Evolutionary conservation across 2,113 vertebrate species (phyloP).

Genomic region (Hucho hucho): DNA sequence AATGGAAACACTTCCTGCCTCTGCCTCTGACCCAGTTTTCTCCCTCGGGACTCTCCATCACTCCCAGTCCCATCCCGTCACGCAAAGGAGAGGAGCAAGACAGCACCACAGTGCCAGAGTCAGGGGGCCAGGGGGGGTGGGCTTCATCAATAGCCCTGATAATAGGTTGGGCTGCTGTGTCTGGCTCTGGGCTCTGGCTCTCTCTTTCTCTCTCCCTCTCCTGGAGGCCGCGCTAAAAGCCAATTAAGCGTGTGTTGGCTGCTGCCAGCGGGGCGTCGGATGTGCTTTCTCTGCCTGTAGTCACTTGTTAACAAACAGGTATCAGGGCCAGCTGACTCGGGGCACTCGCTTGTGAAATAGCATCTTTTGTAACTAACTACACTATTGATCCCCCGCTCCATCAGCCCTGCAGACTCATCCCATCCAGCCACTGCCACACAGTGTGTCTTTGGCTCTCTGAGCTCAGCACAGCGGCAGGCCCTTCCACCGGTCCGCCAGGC

Average conservation of each 20-base stretch:
- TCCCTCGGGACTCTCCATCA: neutral
- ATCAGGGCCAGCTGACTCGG: slow-evolving; percentile 68
- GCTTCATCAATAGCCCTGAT: slow-evolving; percentile 58
- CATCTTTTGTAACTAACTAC: slow-evolving; percentile 92
- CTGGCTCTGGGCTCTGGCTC: slow-evolving; percentile 54
- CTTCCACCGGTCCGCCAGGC: no score
- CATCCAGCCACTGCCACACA: slow-evolving; percentile 52
- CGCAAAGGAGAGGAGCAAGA: no score
- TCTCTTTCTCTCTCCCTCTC: slow-evolving; percentile 63
- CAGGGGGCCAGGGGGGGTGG: no score
- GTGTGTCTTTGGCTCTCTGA: slow-evolving; percentile 34
- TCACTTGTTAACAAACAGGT: slow-evolving; percentile 90
- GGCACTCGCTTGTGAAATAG: slow-evolving; percentile 96
- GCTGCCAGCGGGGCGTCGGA: slow-evolving; percentile 77
- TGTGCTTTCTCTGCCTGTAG: slow-evolving; percentile 80
- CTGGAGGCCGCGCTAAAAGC: slow-evolving; percentile 73
- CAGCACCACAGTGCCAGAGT: no score
- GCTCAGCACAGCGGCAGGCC: neutral
- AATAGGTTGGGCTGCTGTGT: slow-evolving; percentile 58
- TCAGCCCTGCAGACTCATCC: slow-evolving; percentile 58
- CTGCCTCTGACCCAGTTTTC: neutral
- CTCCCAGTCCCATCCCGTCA: slow-evolving; percentile 14
- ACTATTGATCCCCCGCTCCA: slow-evolving; percentile 83
- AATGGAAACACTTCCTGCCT: neutral
- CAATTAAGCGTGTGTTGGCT: slow-evolving; percentile 66